These are phyloP conservation scores for Sminthurinus signatus DNA, from an alignment of 1,140 invertebrate species.

Conservation along the genomic window DNA sequence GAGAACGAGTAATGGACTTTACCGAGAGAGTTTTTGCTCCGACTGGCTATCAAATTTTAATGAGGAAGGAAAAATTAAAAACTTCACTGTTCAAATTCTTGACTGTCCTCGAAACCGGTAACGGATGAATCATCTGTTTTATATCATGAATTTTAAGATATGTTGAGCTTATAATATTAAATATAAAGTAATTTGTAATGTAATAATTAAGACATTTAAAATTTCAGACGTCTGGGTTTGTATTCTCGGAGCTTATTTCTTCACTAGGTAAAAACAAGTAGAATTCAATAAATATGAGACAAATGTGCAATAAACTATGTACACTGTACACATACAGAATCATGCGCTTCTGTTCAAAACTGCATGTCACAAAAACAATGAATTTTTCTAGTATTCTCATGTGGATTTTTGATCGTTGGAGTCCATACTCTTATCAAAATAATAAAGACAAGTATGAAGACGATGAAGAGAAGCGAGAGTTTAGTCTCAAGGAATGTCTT, in stretches of 20 bases:
- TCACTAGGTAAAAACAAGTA: constrained; percentile 80
- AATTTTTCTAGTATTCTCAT: constrained; percentile 82
- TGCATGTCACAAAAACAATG: neutral
- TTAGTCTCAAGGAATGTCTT: constrained; percentile 89
- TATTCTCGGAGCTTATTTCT: constrained; percentile 89
- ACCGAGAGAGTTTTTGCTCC: neutral
- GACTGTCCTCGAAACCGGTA: no score
- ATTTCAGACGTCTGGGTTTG: constrained; percentile 97
- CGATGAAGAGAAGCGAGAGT: constrained; percentile 90
- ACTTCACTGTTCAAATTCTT: constrained; percentile 13
- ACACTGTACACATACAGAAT: neutral
- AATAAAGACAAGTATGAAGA: constrained; percentile 89
- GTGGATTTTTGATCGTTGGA: constrained; percentile 93
- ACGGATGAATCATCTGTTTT: no score
- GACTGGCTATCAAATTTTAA: constrained; percentile 69
- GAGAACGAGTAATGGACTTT: constrained; percentile 72
- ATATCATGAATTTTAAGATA: no score
- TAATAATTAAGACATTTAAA: no score
- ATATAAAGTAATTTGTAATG: no score
- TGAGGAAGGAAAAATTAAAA: constrained; percentile 66
- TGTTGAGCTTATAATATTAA: no score
- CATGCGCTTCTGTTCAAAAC: no score
- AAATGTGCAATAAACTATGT: neutral
- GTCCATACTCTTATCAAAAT: constrained; percentile 93
- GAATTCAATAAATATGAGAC: constrained; percentile 54